Evolutionary conservation across 37 sponge, comb jelly and placozoan genomes (phyloP).

Genomic region (Diacarnus erythraeanus): DNA sequence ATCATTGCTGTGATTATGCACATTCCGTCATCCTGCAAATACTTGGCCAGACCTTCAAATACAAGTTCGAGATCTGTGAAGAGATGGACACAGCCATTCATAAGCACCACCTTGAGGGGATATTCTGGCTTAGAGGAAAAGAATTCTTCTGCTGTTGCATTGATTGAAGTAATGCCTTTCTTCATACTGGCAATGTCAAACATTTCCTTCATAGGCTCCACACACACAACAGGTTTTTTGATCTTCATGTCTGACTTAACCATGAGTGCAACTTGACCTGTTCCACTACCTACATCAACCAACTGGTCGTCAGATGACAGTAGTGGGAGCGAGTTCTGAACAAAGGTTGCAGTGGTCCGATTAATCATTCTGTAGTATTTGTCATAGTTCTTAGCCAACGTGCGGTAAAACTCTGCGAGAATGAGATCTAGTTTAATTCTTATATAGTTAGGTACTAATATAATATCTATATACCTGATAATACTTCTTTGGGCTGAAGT

Average conservation of each 20-base stretch:
- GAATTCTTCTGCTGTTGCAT: slow-evolving; percentile 20
- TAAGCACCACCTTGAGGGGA: background rate
- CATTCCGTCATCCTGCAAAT: slow-evolving; percentile 3
- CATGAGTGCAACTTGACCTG: background rate
- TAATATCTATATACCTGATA: background rate
- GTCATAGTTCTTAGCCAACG: background rate
- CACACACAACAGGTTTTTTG: slow-evolving; percentile 5
- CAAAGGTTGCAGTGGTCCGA: background rate
- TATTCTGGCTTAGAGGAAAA: background rate
- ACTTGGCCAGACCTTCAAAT: background rate
- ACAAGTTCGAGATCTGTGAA: background rate
- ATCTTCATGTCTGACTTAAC: background rate
- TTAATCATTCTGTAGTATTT: background rate
- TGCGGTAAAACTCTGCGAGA: background rate
- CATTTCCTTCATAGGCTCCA: slow-evolving; percentile 1
- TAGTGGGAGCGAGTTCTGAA: background rate
- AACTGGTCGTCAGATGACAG: background rate
- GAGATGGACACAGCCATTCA: background rate
- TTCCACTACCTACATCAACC: slow-evolving; percentile 3
- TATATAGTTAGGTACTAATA: too few species aligned
- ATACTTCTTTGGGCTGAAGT: background rate
- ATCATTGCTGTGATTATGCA: background rate
- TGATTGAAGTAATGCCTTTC: background rate
- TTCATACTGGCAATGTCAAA: background rate
- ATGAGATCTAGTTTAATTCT: too few species aligned